Evolutionary conservation across 1,140 invertebrate species (phyloP), one percentile per base, ranked within the genome.

Genomic region (Andrena cerasifolii): DNA sequence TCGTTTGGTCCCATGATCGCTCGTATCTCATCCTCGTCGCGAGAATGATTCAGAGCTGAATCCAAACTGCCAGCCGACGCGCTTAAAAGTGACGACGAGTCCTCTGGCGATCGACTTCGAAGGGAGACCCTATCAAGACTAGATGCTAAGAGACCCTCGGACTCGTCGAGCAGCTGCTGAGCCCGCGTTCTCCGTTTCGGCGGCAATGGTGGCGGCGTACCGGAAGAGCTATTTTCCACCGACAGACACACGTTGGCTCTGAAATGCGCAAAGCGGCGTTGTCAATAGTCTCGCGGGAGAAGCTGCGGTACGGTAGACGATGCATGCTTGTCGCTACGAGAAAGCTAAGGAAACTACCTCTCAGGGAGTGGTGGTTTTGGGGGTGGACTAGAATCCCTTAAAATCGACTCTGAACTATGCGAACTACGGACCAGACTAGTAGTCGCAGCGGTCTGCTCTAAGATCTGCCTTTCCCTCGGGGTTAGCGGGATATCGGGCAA

Each of bases 341-440:
- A 76, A 68, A 31, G 53, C 59, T 63, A 73, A 14, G 61, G 33
- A 61, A 51, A 70, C 74, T 91, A 96, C 95, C 95, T 93, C 84
- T 95, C 94, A 51, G 97, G 96, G 84, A 97, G 93, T 56, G 97
- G 97, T 54, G 97, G 97, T 93, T 98, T 98, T 3, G 97, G 97
- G 63, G 97, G 97, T 68, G 96, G 92, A 91, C 94, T 94, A 82
- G 93, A 93, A 91, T 95, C 94, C 76, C 94, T 94, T 90, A 95
- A 91, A 76, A 95, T 94, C 1, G 95, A 96, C 90, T 97, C 96
- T 6, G 95, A 96, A 86, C 96, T 96, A 86, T 96, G 96, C 58
- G 96, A 96, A 79, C 93, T 94, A 66, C 94, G 92, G 80, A 95
- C 94, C 49, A 94, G 92, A 86, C 90, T 93, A 73, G 89, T 91